Conservation (phyloP, 2,888 invertebrate species). For the Crioceris asparagi region DNA sequence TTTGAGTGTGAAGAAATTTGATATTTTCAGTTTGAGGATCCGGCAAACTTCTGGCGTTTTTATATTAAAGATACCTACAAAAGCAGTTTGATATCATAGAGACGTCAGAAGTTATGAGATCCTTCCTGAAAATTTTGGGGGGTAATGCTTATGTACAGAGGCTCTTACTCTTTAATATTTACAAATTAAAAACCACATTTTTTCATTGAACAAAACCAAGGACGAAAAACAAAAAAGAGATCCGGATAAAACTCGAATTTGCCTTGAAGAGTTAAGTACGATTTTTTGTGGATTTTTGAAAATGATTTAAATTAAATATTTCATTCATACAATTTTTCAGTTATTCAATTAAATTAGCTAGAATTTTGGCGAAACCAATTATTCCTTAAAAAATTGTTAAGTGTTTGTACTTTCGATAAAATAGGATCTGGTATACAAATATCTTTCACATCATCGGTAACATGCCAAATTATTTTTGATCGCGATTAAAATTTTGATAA, state of each 20-base stretch:
- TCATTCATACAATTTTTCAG: neutral
- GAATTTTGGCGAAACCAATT: too few relatives aligned
- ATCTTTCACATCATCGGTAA: too few relatives aligned
- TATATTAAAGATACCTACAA: too few relatives aligned
- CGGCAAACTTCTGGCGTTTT: too few relatives aligned
- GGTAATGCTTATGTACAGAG: constrained; percentile 23
- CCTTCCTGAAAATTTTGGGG: constrained; percentile 4
- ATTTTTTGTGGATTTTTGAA: constrained; percentile 13
- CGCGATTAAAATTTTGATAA: too few relatives aligned
- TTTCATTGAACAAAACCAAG: constrained; percentile 11
- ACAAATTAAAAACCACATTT: constrained; percentile 23
- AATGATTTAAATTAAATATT: constrained; percentile 11
- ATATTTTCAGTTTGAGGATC: too few relatives aligned
- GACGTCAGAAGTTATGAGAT: constrained; percentile 9
- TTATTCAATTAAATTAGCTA: too few relatives aligned
- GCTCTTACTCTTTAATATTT: constrained; percentile 21
- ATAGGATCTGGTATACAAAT: too few relatives aligned
- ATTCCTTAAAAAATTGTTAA: constrained; percentile 15
- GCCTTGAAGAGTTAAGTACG: constrained; percentile 17
- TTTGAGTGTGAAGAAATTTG: too few relatives aligned
- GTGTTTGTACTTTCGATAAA: constrained; percentile 25
- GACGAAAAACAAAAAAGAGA: constrained; percentile 6
- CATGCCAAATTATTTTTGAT: too few relatives aligned
- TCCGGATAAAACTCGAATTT: constrained; percentile 7
- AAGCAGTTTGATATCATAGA: neutral